phyloP scores from a whole-genome alignment of 37 sponge, comb jelly and placozoan genomes.

The Theonella swinhoei region DNA sequence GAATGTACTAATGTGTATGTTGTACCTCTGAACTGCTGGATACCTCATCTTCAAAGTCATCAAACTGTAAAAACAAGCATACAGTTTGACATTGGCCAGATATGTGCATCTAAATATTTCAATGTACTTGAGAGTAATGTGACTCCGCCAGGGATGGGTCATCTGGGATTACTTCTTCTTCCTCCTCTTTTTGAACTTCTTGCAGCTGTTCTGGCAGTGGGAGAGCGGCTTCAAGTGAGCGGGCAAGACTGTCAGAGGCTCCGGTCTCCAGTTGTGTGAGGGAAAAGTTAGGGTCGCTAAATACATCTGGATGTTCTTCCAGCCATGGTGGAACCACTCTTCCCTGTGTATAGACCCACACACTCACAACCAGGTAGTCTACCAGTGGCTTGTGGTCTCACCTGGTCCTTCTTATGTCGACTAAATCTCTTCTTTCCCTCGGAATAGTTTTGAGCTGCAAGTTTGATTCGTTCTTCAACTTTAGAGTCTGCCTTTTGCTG shows the following conservation, averaged over 20 bases:
- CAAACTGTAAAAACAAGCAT: constrained; percentile 27
- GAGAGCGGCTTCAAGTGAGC: neutral
- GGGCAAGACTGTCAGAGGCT: constrained; percentile 4
- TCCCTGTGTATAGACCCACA: neutral
- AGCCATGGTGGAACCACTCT: constrained; percentile 84
- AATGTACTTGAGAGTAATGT: constrained; percentile 79
- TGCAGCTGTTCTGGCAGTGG: neutral
- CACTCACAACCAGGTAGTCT: neutral
- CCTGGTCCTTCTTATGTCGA: constrained; percentile 42
- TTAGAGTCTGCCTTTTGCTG: constrained; percentile 73
- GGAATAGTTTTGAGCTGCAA: constrained; percentile 39
- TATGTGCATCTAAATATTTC: no score
- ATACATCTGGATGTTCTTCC: constrained; percentile 85
- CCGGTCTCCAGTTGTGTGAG: constrained; percentile 42
- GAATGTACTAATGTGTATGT: neutral
- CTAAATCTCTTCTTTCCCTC: constrained; percentile 46
- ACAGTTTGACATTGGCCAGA: neutral
- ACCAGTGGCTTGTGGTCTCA: neutral
- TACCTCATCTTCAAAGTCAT: constrained; percentile 69
- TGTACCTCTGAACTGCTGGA: constrained; percentile 44
- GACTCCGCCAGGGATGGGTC: constrained; percentile 77
- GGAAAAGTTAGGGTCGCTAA: constrained; percentile 66
- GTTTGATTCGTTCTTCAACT: constrained; percentile 65
- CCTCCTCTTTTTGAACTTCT: neutral
- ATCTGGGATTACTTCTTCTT: constrained; percentile 56